Percentiles rank a stretch among this genome's conserved stretches.
phyloP scores from a whole-genome alignment of 1,140 invertebrate genomes.

The Ectropis grisescens region DNA sequence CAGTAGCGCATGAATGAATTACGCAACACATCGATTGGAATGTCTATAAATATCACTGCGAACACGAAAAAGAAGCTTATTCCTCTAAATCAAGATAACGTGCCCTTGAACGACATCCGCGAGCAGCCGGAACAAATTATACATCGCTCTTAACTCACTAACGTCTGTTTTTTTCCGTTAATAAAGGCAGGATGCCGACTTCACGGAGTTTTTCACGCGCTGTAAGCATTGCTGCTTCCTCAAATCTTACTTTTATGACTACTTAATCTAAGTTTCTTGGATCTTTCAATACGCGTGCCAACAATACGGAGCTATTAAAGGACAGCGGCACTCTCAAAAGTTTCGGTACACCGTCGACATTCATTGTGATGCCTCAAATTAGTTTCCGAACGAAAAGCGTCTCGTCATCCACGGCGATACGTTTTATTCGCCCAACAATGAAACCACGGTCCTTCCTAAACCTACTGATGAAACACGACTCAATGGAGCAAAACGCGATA shows the following conservation, averaged over 20 bases:
- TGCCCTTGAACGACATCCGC: slow-evolving; percentile 64
- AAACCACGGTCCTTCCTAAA: slow-evolving; percentile 40
- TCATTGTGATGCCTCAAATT: slow-evolving; percentile 67
- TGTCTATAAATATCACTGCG: no score
- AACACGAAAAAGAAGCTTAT: no score
- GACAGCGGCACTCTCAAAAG: slow-evolving; percentile 49
- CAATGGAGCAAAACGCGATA: slow-evolving; percentile 33
- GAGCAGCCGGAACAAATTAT: slow-evolving; percentile 56
- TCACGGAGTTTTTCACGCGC: slow-evolving; percentile 53
- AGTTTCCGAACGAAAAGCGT: slow-evolving; percentile 59
- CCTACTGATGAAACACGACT: slow-evolving; percentile 44
- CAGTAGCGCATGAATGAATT: no score
- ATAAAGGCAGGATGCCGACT: slow-evolving; percentile 58
- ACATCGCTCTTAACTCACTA: slow-evolving; percentile 31
- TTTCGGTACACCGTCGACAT: slow-evolving; percentile 58
- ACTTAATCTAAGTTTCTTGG: no score
- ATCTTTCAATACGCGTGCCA: slow-evolving; percentile 36
- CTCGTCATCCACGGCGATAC: slow-evolving; percentile 55
- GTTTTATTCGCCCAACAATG: slow-evolving; percentile 62
- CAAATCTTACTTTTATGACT: no score
- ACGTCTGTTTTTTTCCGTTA: slow-evolving; percentile 42
- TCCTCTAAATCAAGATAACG: no score
- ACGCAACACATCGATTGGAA: no score
- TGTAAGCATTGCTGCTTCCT: slow-evolving; percentile 33
- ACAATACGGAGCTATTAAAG: slow-evolving; percentile 25